These are phyloP conservation scores for Drosophila pallidifrons DNA, from an alignment of 1,140 invertebrate species.

Conservation along the genomic window DNA sequence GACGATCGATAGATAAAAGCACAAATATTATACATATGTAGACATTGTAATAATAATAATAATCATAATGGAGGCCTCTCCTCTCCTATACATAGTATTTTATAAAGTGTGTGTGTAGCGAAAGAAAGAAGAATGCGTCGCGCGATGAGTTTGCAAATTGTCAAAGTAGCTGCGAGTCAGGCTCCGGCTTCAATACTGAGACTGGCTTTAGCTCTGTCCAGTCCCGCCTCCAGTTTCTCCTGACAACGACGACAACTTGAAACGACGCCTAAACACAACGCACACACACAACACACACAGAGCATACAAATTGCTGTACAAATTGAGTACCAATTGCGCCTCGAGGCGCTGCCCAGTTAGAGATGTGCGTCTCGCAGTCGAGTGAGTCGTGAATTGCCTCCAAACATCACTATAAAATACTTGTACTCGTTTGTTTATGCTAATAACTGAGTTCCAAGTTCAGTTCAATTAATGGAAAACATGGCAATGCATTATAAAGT, in stretches of 20 bases:
- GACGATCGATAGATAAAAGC: slow-evolving; percentile 16
- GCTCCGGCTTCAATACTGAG: not conserved
- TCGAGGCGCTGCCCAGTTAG: slow-evolving; percentile 35
- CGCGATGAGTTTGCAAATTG: slow-evolving; percentile 48
- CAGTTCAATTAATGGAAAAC: slow-evolving; percentile 7
- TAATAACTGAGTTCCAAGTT: slow-evolving; percentile 11
- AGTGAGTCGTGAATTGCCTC: slow-evolving; percentile 3
- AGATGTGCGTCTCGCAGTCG: slow-evolving; percentile 36
- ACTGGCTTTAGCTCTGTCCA: not conserved
- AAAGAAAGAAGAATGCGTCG: slow-evolving; percentile 6
- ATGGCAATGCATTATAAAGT: not conserved
- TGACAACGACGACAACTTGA: slow-evolving; percentile 50
- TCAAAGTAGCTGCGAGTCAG: slow-evolving; percentile 36
- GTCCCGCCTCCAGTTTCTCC: slow-evolving; percentile 53
- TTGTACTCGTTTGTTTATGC: not conserved
- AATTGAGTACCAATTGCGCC: slow-evolving; percentile 44
- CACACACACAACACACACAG: slow-evolving; percentile 13
- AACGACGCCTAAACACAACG: slow-evolving; percentile 43
- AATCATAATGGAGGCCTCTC: slow-evolving; percentile 32
- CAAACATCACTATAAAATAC: not conserved
- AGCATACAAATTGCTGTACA: slow-evolving; percentile 50
- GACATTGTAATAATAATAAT: slow-evolving; percentile 47
- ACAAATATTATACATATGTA: slow-evolving; percentile 24
- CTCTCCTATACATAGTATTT: slow-evolving; percentile 16
- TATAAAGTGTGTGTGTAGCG: not conserved